These are phyloP conservation scores for Cochlearius cochlearius DNA, from an alignment of 2,113 vertebrate genomes.

Conservation along the genomic window DNA sequence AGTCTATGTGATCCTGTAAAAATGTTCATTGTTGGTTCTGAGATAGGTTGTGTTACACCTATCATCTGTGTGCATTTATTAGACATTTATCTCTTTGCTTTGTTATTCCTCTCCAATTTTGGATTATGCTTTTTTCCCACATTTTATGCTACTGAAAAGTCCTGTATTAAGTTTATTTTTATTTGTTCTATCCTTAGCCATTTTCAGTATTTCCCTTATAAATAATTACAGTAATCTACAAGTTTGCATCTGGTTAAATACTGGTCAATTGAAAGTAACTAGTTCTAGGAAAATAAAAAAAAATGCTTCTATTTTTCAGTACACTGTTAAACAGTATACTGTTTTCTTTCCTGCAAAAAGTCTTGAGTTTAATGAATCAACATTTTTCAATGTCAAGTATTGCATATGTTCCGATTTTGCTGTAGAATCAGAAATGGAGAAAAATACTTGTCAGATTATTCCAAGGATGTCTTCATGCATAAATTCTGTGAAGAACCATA, in stretches of 20 bases:
- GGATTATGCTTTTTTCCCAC: not conserved
- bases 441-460: not conserved
- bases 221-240: not conserved
- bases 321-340: too few species aligned
- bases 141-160: not conserved
- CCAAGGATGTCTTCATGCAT: not conserved
- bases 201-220: not conserved
- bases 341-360: not conserved
- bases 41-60: not conserved
- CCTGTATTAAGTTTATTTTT: not conserved
- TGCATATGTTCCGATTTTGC: not conserved
- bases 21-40: not conserved
- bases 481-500: not conserved
- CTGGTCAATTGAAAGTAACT: not conserved
- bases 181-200: not conserved
- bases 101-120: not conserved
- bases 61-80: accelerated
- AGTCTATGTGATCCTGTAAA: not conserved
- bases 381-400: not conserved
- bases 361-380: not conserved
- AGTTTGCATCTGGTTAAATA: not conserved
- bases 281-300: not conserved
- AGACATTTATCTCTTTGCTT: not conserved
- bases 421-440: not conserved
- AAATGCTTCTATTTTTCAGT: not conserved